phyloP scores from a whole-genome alignment of 1,140 invertebrate species.

The Neodiprion pinetum region DNA sequence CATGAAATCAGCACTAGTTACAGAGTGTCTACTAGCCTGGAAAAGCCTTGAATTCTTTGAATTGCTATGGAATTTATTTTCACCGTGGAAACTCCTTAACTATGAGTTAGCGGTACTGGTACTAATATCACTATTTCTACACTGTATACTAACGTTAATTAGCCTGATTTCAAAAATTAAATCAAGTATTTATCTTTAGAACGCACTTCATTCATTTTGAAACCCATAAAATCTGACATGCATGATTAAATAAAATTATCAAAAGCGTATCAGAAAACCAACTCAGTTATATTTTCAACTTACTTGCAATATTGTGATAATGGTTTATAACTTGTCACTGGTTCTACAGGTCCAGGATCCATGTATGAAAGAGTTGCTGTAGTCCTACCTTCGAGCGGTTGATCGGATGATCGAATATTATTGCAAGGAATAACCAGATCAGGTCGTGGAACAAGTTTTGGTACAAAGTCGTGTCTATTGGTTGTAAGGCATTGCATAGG shows the following conservation, averaged over 20 bases:
- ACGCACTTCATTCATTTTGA: not conserved
- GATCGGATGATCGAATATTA: conserved; percentile 54
- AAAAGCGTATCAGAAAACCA: too few relatives aligned
- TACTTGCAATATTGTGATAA: conserved; percentile 43
- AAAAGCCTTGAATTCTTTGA: too few relatives aligned
- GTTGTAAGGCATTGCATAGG: conserved; percentile 76
- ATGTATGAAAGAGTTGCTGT: conserved; percentile 45
- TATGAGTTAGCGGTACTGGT: too few relatives aligned
- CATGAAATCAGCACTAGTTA: too few relatives aligned
- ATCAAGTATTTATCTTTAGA: not conserved
- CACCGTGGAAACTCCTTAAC: too few relatives aligned
- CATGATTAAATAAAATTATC: not conserved
- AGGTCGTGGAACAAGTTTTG: conserved; percentile 62
- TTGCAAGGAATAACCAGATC: conserved; percentile 49
- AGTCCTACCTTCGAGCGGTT: conserved; percentile 49
- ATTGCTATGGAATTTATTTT: too few relatives aligned
- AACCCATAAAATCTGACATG: not conserved
- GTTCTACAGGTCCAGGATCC: conserved; percentile 35
- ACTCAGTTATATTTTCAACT: not conserved
- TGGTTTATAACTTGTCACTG: conserved; percentile 46
- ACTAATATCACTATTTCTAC: not conserved
- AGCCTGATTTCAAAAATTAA: not conserved
- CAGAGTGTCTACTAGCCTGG: too few relatives aligned
- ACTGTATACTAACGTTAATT: not conserved
- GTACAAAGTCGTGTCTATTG: conserved; percentile 71